Evolutionary conservation across 2,888 invertebrate genomes (phyloP).

Genomic region (Andrena flavipes): DNA sequence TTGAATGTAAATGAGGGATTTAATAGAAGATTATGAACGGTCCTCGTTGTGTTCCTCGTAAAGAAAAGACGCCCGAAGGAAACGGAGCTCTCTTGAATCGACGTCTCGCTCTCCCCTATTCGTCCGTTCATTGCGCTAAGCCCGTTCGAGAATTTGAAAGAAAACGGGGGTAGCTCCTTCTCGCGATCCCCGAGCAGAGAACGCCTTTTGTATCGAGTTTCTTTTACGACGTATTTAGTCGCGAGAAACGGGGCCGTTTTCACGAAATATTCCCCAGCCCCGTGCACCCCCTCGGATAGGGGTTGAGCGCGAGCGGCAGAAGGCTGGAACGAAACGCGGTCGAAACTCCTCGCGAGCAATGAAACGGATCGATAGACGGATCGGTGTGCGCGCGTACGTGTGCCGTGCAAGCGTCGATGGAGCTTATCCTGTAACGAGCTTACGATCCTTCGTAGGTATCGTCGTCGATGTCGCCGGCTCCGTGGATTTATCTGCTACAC

Average conservation of each 20-base stretch:
- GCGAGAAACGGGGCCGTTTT: conserved; percentile 21
- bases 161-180: background rate
- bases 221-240: conserved; percentile 29
- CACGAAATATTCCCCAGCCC: conserved; percentile 17
- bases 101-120: background rate
- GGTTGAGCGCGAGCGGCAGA: background rate
- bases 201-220: conserved; percentile 15
- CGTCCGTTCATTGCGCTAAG: background rate
- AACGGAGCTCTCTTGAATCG: background rate
- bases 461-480: conserved; percentile 30
- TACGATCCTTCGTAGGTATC: conserved; percentile 52
- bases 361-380: conserved; percentile 49
- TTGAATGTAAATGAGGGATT: background rate
- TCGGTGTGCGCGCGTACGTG: conserved; percentile 19
- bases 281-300: background rate
- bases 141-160: background rate
- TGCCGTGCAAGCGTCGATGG: conserved; percentile 18
- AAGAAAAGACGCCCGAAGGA: background rate
- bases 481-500: conserved; percentile 41
- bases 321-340: conserved; percentile 15
- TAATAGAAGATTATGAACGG: background rate
- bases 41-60: background rate
- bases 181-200: background rate
- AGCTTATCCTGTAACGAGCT: conserved; percentile 60
- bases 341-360: conserved; percentile 15